phyloP scores from a whole-genome alignment of 2,113 vertebrate species.

The Erinaceus europaeus region DNA sequence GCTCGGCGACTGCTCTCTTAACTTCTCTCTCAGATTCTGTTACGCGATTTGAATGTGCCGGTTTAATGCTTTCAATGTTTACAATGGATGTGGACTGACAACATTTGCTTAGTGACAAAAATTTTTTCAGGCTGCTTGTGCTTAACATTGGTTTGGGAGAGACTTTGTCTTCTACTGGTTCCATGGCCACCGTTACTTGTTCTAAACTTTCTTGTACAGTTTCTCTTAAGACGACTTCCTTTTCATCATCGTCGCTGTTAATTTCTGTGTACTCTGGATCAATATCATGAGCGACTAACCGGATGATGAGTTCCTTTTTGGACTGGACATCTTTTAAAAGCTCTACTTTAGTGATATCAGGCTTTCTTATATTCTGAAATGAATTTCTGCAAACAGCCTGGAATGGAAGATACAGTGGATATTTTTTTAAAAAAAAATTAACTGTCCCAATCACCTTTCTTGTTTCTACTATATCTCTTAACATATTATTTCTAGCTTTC shows the following conservation, averaged over 20 bases:
- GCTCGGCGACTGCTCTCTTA: background rate
- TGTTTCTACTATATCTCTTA: background rate
- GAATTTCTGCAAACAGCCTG: slow-evolving; percentile 76
- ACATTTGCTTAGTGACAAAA: slow-evolving; percentile 50
- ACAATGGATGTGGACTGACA: slow-evolving; percentile 15
- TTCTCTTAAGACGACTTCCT: slow-evolving; percentile 61
- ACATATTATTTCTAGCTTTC: background rate
- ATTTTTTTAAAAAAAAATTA: slow-evolving; percentile 28
- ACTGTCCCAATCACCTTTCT: background rate
- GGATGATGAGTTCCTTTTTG: slow-evolving; percentile 72
- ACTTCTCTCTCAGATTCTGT: background rate
- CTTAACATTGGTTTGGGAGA: slow-evolving; percentile 7
- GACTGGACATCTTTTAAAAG: slow-evolving; percentile 74
- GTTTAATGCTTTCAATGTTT: background rate
- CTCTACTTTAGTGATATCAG: slow-evolving; percentile 76
- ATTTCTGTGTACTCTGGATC: background rate
- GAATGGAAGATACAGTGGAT: slow-evolving; percentile 17
- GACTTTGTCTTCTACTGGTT: background rate
- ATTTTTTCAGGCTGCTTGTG: slow-evolving; percentile 31
- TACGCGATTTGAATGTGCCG: background rate
- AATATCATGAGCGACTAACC: slow-evolving; percentile 75
- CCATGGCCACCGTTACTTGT: background rate
- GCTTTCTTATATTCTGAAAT: slow-evolving; percentile 74
- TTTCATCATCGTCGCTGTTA: background rate
- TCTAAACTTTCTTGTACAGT: background rate